Evolutionary conservation across 2,888 invertebrate species (phyloP), one percentile per base, ranked within the genome.

Genomic region (Neelides folsomi): DNA sequence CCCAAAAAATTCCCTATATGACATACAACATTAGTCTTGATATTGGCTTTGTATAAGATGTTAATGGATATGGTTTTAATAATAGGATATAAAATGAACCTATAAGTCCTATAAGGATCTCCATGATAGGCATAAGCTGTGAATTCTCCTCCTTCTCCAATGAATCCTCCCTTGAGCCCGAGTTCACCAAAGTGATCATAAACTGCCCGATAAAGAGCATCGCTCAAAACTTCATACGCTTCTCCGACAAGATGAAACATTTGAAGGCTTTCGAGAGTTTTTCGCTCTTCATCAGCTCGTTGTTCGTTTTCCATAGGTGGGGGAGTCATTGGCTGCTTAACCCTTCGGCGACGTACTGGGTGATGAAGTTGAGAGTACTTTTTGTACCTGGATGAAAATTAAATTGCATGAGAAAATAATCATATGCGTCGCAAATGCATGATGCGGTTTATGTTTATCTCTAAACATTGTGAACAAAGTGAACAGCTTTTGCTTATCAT

Each of bases 121-220:
- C 85, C 87, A 67, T 90, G 87, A 72, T 84, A 92, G 41, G 78
- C 73, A 68, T 83, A 87, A 0, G 85, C 81, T 51, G 79, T 77
- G 60, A 83, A 79, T 68, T 77, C 83, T 54, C 75, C 75, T 48
- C 73, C 67, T 0, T 81, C 81, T 2, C 81, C 77, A 4, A 83
- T 81, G 0, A 88, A 79, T 0, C 89, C 88, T 65, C 76, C 77
- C 68, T 87, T 87, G 42, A 92, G 73, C 0, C 88, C 89, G 66
- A 83, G 83, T 70, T 89, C 89, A 0, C 92, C 92, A 70, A 83
- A 90, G 66, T 86, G 85, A 71, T 92, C 89, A 72, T 83, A 93
- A 13, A 89, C 79, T 12, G 86, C 82, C 52, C 84, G 75, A 55
- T 72, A 72, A 56, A 79, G 71, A 40, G 81, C 77, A 69, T 83